Base-by-base conservation (phyloP, 1,140 invertebrate genomes). In the Brachystomella parvula region DNA sequence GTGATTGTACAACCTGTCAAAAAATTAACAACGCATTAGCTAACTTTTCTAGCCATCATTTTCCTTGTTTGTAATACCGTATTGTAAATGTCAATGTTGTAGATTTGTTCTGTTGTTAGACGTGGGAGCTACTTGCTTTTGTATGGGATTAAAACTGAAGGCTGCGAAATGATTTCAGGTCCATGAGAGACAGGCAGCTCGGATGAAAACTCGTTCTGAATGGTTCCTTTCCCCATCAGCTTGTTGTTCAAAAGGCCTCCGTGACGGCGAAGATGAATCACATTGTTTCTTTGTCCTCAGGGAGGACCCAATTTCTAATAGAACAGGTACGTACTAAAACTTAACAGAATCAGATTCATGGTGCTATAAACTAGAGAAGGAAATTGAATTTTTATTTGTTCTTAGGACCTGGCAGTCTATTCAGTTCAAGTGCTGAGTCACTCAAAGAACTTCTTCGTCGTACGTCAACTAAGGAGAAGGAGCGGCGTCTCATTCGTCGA, bases 171-270 rank as follows among this genome's bases (percentile, higher is more conserved):
- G n/a, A 60, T 60, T 60, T 24, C 35, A 91, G 89, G 92, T 95
- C 66, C 92, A 95, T 81, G 91, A 95, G 81, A 83, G 91, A 76
- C 93, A 96, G 83, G 89, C 89, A 63, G 89, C 88, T 77, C 83
- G 93, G 71, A 95, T 96, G 92, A 84, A 89, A 78, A 93, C 90
- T 53, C 83, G 92, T 73, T 94, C 90, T 53, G 92, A 95, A 78
- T 96, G 92, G 92, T 95, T 94, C 82, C 83, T 95, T 75, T 86
- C 86, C 71, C 87, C 87, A 56, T 84, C 65, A 15, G 39, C 60
- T 65, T n/a, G 33, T 28, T 53, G 58, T 69, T n/a, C 68, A 73
- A 31, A 47, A 65, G 19, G 57, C 65, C 39, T 35, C 60, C 9
- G 32, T 30, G 17, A n/a, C 64, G 30, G 59, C 63, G 21, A 59